Percentiles rank a stretch among this genome's conserved stretches.
Evolutionary conservation across 2,797 vertebrate genomes (phyloP).

Genomic region (Tarsius wallacei): DNA sequence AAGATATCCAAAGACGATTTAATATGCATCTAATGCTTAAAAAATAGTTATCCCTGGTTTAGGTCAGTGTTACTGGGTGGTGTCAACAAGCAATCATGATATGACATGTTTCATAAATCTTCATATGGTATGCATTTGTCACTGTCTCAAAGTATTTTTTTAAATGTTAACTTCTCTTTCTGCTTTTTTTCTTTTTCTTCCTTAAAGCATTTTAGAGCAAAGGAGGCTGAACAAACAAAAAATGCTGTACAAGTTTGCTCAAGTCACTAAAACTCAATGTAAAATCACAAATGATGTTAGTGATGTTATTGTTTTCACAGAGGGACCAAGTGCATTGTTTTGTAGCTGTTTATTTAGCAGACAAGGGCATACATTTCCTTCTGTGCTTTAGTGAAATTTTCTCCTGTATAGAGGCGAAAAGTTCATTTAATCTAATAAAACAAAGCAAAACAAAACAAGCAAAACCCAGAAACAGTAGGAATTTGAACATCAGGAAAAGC

Average conservation of each 20-base stretch:
- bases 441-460: conserved; percentile 10
- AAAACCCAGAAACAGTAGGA: not conserved
- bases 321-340: not conserved
- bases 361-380: not conserved
- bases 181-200: not conserved
- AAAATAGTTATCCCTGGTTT: conserved; percentile 4
- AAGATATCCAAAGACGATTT: conserved; percentile 71
- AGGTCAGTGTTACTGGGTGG: not conserved
- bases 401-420: not conserved
- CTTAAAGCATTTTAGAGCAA: conserved; percentile 75
- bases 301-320: conserved; percentile 79
- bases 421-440: conserved; percentile 13
- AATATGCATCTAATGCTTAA: conserved; percentile 26
- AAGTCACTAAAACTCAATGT: conserved; percentile 83
- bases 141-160: conserved; percentile 52
- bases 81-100: not conserved
- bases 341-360: not conserved
- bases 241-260: conserved; percentile 83
- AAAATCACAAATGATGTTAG: conserved; percentile 75
- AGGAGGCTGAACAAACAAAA: conserved; percentile 58
- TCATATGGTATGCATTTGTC: conserved; percentile 49
- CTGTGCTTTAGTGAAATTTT: not conserved
- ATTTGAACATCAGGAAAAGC: not conserved
- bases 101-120: conserved; percentile 49
- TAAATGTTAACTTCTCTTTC: not conserved